phyloP scores from a whole-genome alignment of 2,113 vertebrate genomes.

The Sprattus sprattus region DNA sequence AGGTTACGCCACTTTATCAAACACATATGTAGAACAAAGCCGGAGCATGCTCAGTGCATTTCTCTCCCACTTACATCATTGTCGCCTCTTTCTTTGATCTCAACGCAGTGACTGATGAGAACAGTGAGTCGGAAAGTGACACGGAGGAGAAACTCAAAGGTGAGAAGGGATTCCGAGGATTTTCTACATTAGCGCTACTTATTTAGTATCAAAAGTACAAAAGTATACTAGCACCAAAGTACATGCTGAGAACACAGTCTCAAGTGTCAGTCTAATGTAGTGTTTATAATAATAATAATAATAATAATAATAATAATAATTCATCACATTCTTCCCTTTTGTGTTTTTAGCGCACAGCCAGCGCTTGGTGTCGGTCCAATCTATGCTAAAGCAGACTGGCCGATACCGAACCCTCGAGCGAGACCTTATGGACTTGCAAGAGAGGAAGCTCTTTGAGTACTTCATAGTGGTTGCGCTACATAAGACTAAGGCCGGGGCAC shows the following conservation, averaged over 20 bases:
- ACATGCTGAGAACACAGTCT: not conserved
- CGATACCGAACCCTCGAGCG: conserved; percentile 81
- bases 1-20: conserved; percentile 36
- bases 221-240: not conserved
- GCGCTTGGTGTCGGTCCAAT: conserved; percentile 88
- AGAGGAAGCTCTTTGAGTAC: conserved; percentile 93
- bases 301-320: no score
- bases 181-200: not conserved
- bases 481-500: conserved; percentile 85
- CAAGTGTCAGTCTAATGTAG: not conserved
- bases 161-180: conserved; percentile 56
- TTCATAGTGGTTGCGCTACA: conserved; percentile 92
- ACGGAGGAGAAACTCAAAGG: conserved; percentile 94
- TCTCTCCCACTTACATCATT: conserved; percentile 13
- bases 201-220: not conserved
- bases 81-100: conserved; percentile 5
- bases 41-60: not conserved
- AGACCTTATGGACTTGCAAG: conserved; percentile 83
- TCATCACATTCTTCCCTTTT: not conserved
- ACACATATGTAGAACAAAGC: conserved; percentile 36
- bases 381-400: conserved; percentile 84
- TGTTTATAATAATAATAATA: no score
- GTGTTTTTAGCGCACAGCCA: conserved; percentile 82
- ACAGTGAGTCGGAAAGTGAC: conserved; percentile 96
- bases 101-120: conserved; percentile 87